Evolutionary conservation across 2,113 vertebrate species (phyloP).

Genomic region (Tragelaphus buxtoni): DNA sequence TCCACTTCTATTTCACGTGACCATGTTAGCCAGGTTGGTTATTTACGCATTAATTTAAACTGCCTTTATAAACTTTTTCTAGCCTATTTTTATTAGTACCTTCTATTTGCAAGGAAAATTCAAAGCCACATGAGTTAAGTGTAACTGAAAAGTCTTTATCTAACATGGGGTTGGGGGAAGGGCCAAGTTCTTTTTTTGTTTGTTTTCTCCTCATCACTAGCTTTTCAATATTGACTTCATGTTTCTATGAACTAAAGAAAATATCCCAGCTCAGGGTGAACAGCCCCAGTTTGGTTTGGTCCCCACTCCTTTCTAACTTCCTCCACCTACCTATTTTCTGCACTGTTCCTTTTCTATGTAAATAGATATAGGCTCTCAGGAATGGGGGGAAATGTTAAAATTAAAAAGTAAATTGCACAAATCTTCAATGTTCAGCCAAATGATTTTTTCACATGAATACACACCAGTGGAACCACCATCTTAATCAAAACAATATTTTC

Average conservation of each 20-base stretch:
- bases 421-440: background rate
- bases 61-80: background rate
- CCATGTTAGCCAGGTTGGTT: background rate
- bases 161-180: background rate
- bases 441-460: background rate
- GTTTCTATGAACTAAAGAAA: slow-evolving; percentile 36
- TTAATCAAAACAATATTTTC: background rate
- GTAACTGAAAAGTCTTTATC: background rate
- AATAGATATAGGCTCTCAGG: background rate
- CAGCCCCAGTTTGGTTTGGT: background rate
- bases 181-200: background rate
- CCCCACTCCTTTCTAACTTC: background rate
- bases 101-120: background rate
- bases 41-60: background rate
- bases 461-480: background rate
- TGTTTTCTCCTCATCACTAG: background rate
- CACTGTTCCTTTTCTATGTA: background rate
- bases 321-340: background rate
- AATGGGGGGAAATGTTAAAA: background rate
- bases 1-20: background rate
- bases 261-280: background rate
- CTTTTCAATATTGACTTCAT: slow-evolving; percentile 55
- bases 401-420: background rate
- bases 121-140: background rate
- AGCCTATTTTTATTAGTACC: background rate